Conservation (phyloP, 30 jellyfish, hydroid and myxozoan species). For the Chironex yamaguchii region DNA sequence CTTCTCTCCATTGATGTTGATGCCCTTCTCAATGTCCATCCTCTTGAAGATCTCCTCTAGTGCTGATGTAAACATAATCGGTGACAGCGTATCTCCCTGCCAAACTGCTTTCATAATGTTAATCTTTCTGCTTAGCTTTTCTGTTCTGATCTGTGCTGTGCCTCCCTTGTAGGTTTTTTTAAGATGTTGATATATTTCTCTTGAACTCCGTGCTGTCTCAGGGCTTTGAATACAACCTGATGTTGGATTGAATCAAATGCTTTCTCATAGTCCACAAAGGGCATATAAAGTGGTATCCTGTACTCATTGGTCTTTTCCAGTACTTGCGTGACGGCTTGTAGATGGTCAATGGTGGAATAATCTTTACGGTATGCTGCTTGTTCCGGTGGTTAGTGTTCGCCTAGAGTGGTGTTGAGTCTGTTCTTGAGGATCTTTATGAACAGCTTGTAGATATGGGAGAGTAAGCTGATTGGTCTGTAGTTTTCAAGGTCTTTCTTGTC, state of each 20-base stretch:
- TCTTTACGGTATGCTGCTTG: constrained; percentile 34
- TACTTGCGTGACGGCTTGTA: neutral
- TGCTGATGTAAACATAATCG: no score
- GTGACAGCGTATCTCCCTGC: no score
- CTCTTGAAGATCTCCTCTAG: no score
- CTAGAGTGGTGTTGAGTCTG: constrained; percentile 5
- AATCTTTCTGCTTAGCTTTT: no score
- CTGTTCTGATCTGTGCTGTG: no score
- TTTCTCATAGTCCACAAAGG: constrained; percentile 25
- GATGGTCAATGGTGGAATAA: constrained; percentile 17
- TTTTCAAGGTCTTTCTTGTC: constrained; percentile 4
- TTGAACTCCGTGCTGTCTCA: neutral
- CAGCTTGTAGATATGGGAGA: constrained; percentile 13
- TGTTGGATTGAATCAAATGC: constrained; percentile 23
- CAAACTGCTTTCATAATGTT: no score
- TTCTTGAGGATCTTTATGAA: neutral
- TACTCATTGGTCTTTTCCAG: no score
- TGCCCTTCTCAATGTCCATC: no score
- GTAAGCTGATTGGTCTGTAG: constrained; percentile 43
- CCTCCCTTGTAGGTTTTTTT: no score
- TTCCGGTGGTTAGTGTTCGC: constrained; percentile 37
- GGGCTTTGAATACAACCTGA: constrained; percentile 40
- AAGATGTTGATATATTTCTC: constrained; percentile 7
- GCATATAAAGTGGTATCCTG: constrained; percentile 4
- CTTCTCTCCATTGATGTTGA: no score